These are phyloP conservation scores for Drosophila eugracilis DNA, from an alignment of 1,140 invertebrate genomes.

Conservation along the genomic window DNA sequence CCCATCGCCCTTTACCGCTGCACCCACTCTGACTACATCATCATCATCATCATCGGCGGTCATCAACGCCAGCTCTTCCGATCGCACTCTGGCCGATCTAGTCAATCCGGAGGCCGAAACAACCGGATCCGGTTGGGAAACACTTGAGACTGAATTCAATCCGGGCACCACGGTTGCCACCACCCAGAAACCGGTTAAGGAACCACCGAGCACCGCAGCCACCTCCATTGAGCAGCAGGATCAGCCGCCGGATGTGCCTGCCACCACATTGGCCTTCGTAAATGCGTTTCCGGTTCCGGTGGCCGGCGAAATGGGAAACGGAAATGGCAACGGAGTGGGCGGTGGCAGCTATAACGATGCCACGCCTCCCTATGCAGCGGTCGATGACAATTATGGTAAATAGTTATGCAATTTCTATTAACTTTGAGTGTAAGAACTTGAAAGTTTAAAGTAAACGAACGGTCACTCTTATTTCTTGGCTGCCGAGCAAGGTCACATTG, in stretches of 20 bases:
- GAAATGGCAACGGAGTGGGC: constrained; percentile 26
- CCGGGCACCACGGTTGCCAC: constrained; percentile 31
- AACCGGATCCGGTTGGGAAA: constrained; percentile 63
- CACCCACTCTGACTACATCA: constrained; percentile 1
- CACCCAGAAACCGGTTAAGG: constrained; percentile 41
- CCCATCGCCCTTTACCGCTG: constrained; percentile 40
- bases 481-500: not conserved
- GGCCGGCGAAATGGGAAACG: constrained; percentile 57
- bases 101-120: constrained; percentile 56
- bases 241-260: constrained; percentile 73
- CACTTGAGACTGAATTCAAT: constrained; percentile 74
- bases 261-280: constrained; percentile 75
- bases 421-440: not conserved
- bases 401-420: constrained; percentile 23
- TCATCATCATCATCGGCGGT: not conserved
- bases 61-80: constrained; percentile 26
- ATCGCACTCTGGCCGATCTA: constrained; percentile 56
- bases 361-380: constrained; percentile 79
- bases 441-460: too few relatives aligned
- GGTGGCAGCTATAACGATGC: constrained; percentile 48
- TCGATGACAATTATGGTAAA: constrained; percentile 83
- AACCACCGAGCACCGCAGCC: constrained; percentile 50
- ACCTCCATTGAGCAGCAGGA: constrained; percentile 82
- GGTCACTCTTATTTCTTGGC: not conserved
- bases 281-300: constrained; percentile 69